These are phyloP conservation scores for Todiramphus chloris DNA, from an alignment of 2,113 vertebrate genomes.

Conservation along the genomic window DNA sequence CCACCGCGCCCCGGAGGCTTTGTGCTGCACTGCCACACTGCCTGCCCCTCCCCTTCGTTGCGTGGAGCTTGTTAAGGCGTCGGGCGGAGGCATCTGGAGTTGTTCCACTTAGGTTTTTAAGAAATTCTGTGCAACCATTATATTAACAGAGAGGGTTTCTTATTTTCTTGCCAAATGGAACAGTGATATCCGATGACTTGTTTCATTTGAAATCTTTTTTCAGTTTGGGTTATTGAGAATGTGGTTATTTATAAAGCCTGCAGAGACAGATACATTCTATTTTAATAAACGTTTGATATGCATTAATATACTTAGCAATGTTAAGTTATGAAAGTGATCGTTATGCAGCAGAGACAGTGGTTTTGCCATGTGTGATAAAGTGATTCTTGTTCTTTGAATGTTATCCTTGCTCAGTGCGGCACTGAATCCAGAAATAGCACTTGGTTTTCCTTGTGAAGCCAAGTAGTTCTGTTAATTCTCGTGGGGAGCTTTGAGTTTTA, in stretches of 20 bases:
- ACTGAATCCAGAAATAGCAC: background rate
- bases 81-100: background rate
- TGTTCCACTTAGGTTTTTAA: background rate
- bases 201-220: background rate
- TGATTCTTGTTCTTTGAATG: background rate
- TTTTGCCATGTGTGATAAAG: background rate
- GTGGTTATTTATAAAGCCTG: background rate
- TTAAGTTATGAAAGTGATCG: background rate
- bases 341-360: background rate
- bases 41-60: background rate
- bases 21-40: background rate
- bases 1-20: background rate
- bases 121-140: accelerated
- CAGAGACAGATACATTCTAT: background rate
- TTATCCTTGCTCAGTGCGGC: background rate
- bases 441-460: background rate
- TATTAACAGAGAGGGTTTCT: background rate
- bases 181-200: background rate
- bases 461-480: background rate
- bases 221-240: background rate
- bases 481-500: background rate
- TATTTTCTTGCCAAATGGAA: background rate
- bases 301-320: background rate
- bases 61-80: background rate
- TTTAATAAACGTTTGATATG: background rate